phyloP scores from a whole-genome alignment of 2,113 vertebrate species.

The Tachysurus fulvidraco region DNA sequence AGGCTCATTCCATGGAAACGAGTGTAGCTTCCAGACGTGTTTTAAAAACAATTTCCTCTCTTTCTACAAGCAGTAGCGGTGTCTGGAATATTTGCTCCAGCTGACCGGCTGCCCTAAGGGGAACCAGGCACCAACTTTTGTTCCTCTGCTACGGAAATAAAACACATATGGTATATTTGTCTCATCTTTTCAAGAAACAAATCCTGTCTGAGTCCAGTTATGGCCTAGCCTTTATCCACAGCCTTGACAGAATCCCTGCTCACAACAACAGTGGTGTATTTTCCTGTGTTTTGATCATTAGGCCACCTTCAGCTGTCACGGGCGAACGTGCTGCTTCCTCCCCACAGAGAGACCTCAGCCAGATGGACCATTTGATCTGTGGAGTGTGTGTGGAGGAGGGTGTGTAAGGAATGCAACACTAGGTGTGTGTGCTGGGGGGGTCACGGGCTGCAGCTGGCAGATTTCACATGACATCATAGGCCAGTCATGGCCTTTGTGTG shows the following conservation, averaged over 20 bases:
- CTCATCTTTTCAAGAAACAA: slow-evolving; percentile 35
- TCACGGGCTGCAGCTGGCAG: slow-evolving; percentile 58
- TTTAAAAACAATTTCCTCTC: slow-evolving; percentile 51
- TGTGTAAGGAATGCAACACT: slow-evolving; percentile 52
- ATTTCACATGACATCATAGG: slow-evolving; percentile 63
- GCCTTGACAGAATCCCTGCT: not conserved
- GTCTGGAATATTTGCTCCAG: slow-evolving; percentile 42
- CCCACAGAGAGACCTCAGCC: slow-evolving; percentile 43
- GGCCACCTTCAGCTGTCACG: slow-evolving; percentile 55
- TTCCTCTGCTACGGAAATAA: slow-evolving; percentile 27
- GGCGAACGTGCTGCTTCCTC: slow-evolving; percentile 53
- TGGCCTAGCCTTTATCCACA: not conserved
- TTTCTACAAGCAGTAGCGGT: slow-evolving; percentile 48
- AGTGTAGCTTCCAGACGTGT: slow-evolving; percentile 44
- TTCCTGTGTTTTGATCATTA: slow-evolving; percentile 48
- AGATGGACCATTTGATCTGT: slow-evolving; percentile 58
- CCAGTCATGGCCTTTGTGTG: slow-evolving; percentile 49
- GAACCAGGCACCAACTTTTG: slow-evolving; percentile 38
- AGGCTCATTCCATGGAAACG: slow-evolving; percentile 29
- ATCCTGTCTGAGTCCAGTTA: slow-evolving; percentile 31
- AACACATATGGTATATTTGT: slow-evolving; percentile 44
- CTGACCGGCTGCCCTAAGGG: slow-evolving; percentile 45
- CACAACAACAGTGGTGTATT: not conserved
- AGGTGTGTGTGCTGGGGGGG: slow-evolving; percentile 45
- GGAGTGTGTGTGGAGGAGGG: slow-evolving; percentile 48